Percentiles rank a stretch among this genome's conserved stretches.
Evolutionary conservation across 2,888 invertebrate genomes (phyloP).

Genomic region (Anodontia alba): DNA sequence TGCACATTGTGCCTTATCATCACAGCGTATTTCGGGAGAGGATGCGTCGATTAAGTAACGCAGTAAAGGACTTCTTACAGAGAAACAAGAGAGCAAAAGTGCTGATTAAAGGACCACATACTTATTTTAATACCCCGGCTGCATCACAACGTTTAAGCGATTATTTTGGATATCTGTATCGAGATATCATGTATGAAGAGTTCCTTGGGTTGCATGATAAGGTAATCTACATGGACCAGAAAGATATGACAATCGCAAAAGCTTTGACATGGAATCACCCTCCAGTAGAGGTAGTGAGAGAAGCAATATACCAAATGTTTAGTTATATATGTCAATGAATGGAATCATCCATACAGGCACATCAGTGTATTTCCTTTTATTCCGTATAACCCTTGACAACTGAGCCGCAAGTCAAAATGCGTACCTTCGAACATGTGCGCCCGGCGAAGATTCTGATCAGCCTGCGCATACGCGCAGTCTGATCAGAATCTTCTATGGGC

Average conservation of each 20-base stretch:
- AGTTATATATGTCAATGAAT: constrained; percentile 3
- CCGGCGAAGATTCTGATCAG: too few species aligned
- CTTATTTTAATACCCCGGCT: too few species aligned
- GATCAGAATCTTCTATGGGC: too few species aligned
- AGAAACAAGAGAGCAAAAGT: background rate
- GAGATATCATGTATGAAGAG: background rate
- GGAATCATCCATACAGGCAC: too few species aligned
- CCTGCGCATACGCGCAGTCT: too few species aligned
- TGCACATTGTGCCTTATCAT: background rate
- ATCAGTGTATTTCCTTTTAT: too few species aligned
- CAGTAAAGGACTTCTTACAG: background rate
- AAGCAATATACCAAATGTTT: constrained; percentile 3
- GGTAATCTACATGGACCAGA: constrained; percentile 11
- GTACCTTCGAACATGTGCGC: too few species aligned
- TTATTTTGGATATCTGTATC: constrained; percentile 16
- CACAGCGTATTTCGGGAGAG: background rate
- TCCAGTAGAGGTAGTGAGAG: background rate
- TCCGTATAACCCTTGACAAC: too few species aligned
- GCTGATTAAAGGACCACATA: constrained; percentile 14
- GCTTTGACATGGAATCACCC: background rate
- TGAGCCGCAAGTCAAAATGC: too few species aligned
- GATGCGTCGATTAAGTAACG: background rate
- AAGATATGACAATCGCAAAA: constrained; percentile 17
- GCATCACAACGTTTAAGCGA: background rate
- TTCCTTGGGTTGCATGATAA: background rate